phyloP scores from a whole-genome alignment of 2,888 invertebrate species.

The Dryococelus australis region DNA sequence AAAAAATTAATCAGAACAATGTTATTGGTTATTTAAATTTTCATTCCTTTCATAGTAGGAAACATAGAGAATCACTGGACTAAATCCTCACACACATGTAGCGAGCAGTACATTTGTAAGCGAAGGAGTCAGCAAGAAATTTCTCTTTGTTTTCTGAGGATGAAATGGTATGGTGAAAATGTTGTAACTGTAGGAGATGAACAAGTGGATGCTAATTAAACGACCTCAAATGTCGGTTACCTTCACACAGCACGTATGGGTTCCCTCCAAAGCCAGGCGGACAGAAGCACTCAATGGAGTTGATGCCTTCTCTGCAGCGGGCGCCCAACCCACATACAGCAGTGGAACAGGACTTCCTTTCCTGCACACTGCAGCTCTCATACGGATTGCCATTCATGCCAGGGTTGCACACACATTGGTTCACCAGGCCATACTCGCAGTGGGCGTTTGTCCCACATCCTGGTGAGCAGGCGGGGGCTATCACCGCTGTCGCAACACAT shows the following conservation, averaged over 20 bases:
- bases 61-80: too few species aligned
- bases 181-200: too few species aligned
- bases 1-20: too few species aligned
- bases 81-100: too few species aligned
- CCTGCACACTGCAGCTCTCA: slow-evolving; percentile 73
- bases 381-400: slow-evolving; percentile 90
- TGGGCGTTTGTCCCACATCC: slow-evolving; percentile 83
- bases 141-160: too few species aligned
- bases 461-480: slow-evolving; percentile 54
- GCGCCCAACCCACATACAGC: slow-evolving; percentile 81
- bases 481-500: slow-evolving; percentile 33
- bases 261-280: slow-evolving; percentile 86
- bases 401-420: slow-evolving; percentile 83
- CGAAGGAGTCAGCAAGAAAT: too few species aligned
- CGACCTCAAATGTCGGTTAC: slow-evolving; percentile 49
- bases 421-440: slow-evolving; percentile 79
- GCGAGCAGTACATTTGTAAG: too few species aligned
- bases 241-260: slow-evolving; percentile 84
- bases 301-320: slow-evolving; percentile 77
- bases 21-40: too few species aligned
- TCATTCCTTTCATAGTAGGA: too few species aligned
- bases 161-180: too few species aligned
- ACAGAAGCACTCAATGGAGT: slow-evolving; percentile 82
- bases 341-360: slow-evolving; percentile 71
- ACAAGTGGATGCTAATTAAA: too few species aligned